phyloP scores from a whole-genome alignment of 2,113 vertebrate genomes.

The Litocranius walleri region DNA sequence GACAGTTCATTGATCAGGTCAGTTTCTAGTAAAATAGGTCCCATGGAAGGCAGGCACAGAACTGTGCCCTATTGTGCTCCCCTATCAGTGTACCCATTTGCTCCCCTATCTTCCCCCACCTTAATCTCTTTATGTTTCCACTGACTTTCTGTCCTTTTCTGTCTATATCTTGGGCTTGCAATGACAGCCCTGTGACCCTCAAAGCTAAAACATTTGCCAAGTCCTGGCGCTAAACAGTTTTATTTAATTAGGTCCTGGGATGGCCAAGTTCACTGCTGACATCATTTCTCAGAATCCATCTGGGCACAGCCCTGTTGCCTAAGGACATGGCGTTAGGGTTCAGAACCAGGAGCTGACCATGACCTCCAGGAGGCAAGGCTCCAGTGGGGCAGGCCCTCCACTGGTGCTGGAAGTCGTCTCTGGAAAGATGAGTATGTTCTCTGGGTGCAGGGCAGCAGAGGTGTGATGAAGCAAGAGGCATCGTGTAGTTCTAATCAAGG shows the following conservation, averaged over 20 bases:
- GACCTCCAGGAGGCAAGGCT: neutral
- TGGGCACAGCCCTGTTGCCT: neutral
- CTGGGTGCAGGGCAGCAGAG: neutral
- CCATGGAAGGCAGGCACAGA: neutral
- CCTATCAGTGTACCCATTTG: neutral
- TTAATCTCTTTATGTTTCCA: neutral
- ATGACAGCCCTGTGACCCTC: conserved; percentile 13
- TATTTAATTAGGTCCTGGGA: conserved; percentile 42
- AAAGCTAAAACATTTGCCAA: conserved; percentile 34
- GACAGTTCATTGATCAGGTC: neutral
- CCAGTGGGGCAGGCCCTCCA: neutral
- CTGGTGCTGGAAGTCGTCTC: neutral
- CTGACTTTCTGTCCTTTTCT: neutral
- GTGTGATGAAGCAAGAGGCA: neutral
- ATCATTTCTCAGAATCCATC: conserved; percentile 50
- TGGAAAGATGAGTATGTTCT: neutral
- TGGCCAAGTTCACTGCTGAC: conserved; percentile 42
- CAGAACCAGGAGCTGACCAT: neutral
- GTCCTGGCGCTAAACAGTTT: neutral
- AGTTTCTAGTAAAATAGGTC: neutral
- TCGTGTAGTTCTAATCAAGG: neutral
- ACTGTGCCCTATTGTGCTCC: neutral
- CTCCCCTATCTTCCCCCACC: neutral
- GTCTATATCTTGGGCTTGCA: neutral
- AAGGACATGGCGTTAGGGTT: neutral